phyloP scores from a whole-genome alignment of 2,888 invertebrate species.

The Zootermopsis nevadensis region DNA sequence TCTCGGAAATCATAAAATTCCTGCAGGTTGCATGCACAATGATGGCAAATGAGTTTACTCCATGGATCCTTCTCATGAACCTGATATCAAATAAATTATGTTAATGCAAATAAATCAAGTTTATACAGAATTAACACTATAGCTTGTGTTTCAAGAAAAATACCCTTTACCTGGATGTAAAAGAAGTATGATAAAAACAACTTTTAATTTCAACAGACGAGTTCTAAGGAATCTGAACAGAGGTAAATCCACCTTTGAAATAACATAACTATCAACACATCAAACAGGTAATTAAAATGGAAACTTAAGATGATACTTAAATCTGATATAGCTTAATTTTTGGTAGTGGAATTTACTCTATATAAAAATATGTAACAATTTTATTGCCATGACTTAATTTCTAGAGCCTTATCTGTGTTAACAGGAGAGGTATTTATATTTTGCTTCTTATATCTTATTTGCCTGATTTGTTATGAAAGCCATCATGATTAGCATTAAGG shows the following conservation, averaged over 20 bases:
- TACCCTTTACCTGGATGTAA: background rate
- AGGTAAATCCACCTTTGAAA: background rate
- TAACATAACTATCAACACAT: background rate
- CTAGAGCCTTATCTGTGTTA: too few relatives aligned
- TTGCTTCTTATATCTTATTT: too few relatives aligned
- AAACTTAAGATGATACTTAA: too few relatives aligned
- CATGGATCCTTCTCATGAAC: conserved; percentile 17
- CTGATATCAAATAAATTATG: background rate
- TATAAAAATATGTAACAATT: too few relatives aligned
- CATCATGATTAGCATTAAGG: too few relatives aligned
- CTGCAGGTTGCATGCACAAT: background rate
- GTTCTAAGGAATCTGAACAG: background rate
- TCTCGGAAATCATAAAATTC: conserved; percentile 18
- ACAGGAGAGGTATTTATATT: too few relatives aligned
- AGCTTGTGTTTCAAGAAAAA: background rate
- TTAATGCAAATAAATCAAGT: background rate
- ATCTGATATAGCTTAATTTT: too few relatives aligned
- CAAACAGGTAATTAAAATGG: too few relatives aligned
- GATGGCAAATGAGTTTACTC: conserved; percentile 10
- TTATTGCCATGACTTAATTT: too few relatives aligned
- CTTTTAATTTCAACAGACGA: background rate
- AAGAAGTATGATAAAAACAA: background rate
- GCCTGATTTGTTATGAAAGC: too few relatives aligned
- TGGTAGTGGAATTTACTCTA: too few relatives aligned
- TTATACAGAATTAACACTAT: background rate